phyloP scores from a whole-genome alignment of 2,888 invertebrate genomes.

The Amorpha juglandis region DNA sequence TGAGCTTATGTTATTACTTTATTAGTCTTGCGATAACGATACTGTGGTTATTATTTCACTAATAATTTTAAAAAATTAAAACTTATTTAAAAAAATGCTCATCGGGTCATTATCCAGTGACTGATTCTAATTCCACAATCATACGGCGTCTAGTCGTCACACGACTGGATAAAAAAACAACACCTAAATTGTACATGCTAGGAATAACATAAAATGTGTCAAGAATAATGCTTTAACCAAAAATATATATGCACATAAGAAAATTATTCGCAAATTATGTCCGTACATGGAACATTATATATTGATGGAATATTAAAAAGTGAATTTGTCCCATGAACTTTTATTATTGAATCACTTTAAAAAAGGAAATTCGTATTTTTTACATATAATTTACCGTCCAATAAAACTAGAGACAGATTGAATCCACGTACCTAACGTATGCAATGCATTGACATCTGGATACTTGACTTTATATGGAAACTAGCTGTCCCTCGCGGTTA shows the following conservation, averaged over 20 bases:
- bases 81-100: background rate
- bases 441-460: too few relatives aligned
- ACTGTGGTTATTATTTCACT: too few relatives aligned
- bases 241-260: background rate
- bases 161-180: background rate
- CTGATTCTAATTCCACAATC: constrained; percentile 1
- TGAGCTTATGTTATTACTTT: too few relatives aligned
- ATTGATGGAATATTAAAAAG: background rate
- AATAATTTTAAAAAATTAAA: too few relatives aligned
- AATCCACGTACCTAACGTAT: too few relatives aligned
- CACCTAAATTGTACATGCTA: background rate
- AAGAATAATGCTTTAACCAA: background rate
- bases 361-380: too few relatives aligned
- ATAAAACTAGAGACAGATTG: too few relatives aligned
- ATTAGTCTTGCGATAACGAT: too few relatives aligned
- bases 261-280: constrained; percentile 2
- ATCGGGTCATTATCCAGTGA: background rate
- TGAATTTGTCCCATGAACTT: background rate
- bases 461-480: too few relatives aligned
- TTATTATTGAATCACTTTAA: too few relatives aligned
- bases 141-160: constrained; percentile 11
- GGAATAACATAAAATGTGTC: background rate
- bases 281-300: background rate
- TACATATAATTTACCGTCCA: too few relatives aligned
- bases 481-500: too few relatives aligned